A percentile compares a stretch with the other conserved stretches of the same genome.
phyloP scores from a whole-genome alignment of 2,797 vertebrate species.

The Siniperca obscura region DNA sequence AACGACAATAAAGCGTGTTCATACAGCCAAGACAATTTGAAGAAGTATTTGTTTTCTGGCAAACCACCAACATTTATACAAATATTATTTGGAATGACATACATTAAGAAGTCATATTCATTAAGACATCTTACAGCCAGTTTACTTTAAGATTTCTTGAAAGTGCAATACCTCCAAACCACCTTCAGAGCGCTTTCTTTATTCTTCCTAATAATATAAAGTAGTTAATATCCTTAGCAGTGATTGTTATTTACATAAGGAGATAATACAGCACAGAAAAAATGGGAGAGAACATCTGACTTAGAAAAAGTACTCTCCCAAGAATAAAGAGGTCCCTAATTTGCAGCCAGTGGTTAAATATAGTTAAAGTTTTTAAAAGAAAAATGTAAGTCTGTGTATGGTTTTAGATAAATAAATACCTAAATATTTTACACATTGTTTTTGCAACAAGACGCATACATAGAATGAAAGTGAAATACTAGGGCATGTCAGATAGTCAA shows the following conservation, averaged over 20 bases:
- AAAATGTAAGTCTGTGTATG: neutral
- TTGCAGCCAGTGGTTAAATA: neutral
- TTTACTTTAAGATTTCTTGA: neutral
- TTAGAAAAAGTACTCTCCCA: neutral
- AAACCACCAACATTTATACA: neutral
- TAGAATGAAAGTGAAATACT: neutral
- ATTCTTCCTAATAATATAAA: neutral
- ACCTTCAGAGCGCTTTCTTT: neutral
- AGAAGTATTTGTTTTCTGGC: neutral
- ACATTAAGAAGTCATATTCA: neutral
- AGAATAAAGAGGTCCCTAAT: neutral
- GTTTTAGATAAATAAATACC: neutral
- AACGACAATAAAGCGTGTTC: neutral
- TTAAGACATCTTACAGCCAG: neutral
- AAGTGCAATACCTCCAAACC: neutral
- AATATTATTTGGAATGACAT: neutral
- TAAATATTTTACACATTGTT: neutral
- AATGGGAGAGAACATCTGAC: neutral
- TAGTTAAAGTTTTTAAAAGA: neutral
- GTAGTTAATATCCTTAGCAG: neutral
- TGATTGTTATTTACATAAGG: neutral
- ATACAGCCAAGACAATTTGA: neutral
- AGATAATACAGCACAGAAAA: neutral
- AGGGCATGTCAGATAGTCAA: neutral
- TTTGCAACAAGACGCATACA: neutral